Percentiles rank a stretch among this genome's conserved stretches.
phyloP scores from a whole-genome alignment of 2,113 vertebrate species.

The Dasypus novemcinctus region DNA sequence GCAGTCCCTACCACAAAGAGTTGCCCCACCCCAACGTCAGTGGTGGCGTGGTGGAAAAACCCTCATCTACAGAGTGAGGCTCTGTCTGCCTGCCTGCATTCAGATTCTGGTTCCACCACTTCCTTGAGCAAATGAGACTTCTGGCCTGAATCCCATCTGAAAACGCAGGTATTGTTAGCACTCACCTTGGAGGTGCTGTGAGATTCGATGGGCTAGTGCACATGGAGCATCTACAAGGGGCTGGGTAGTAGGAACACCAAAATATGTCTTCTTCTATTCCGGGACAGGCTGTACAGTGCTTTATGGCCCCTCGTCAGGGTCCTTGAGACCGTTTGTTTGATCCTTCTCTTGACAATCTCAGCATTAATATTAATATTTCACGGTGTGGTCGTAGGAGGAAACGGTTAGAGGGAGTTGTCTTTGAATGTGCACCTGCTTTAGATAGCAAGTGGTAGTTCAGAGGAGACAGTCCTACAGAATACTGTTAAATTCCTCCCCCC shows the following conservation, averaged over 20 bases:
- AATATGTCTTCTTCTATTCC: background rate
- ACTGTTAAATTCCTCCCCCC: background rate
- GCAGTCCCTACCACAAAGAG: background rate
- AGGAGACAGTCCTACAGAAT: background rate
- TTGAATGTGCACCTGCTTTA: background rate
- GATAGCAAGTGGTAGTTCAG: background rate
- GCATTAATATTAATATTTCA: background rate
- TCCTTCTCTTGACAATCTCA: background rate
- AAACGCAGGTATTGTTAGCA: background rate
- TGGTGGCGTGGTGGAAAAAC: background rate
- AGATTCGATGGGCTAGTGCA: background rate
- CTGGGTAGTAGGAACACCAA: background rate
- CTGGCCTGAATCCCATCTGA: background rate
- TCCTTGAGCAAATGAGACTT: background rate
- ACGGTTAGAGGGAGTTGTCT: background rate
- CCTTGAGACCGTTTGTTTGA: constrained; percentile 16
- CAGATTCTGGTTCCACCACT: background rate
- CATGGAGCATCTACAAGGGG: background rate
- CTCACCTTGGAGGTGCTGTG: background rate
- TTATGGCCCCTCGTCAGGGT: background rate
- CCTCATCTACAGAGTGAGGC: background rate
- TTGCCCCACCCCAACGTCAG: background rate
- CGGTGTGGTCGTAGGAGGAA: background rate
- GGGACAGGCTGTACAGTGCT: background rate
- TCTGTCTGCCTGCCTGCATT: background rate